Evolutionary conservation across 2,888 invertebrate species (phyloP).

Genomic region (Sympetrum striolatum): DNA sequence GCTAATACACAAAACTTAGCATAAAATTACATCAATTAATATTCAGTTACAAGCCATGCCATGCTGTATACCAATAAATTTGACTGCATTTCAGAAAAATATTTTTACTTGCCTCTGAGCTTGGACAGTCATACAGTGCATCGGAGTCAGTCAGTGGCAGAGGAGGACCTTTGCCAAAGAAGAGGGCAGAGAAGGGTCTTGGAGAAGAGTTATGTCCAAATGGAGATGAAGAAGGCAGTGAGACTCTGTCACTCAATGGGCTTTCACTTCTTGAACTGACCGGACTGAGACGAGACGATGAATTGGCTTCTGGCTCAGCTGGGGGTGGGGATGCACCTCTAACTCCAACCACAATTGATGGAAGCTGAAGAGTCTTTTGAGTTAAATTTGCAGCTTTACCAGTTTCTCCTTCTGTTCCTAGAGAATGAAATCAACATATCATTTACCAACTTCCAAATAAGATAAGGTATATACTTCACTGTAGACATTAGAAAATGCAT

Average conservation of each 20-base stretch:
- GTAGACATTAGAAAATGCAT: too few relatives aligned
- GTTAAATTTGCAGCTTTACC: constrained; percentile 44
- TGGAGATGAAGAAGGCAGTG: constrained; percentile 70
- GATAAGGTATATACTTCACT: not conserved
- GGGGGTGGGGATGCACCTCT: constrained; percentile 4
- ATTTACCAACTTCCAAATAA: not conserved
- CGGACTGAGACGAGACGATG: constrained; percentile 64
- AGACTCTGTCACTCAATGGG: constrained; percentile 71
- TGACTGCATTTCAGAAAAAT: not conserved
- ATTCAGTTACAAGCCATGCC: too few relatives aligned
- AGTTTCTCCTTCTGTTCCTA: constrained; percentile 49
- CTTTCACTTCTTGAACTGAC: constrained; percentile 82
- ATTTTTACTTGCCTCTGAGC: constrained; percentile 65
- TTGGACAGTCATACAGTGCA: constrained; percentile 80
- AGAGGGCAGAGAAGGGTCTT: constrained; percentile 16
- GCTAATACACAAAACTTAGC: too few relatives aligned
- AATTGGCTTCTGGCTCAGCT: not conserved
- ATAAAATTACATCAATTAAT: too few relatives aligned
- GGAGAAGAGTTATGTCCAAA: constrained; percentile 67
- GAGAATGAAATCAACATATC: not conserved
- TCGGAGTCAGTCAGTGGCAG: constrained; percentile 80
- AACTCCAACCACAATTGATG: constrained; percentile 64
- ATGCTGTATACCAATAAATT: not conserved
- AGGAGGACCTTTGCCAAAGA: constrained; percentile 53
- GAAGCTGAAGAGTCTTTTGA: constrained; percentile 61